Base-by-base conservation (phyloP, 1,140 invertebrate species). In the Saccostrea echinata region DNA sequence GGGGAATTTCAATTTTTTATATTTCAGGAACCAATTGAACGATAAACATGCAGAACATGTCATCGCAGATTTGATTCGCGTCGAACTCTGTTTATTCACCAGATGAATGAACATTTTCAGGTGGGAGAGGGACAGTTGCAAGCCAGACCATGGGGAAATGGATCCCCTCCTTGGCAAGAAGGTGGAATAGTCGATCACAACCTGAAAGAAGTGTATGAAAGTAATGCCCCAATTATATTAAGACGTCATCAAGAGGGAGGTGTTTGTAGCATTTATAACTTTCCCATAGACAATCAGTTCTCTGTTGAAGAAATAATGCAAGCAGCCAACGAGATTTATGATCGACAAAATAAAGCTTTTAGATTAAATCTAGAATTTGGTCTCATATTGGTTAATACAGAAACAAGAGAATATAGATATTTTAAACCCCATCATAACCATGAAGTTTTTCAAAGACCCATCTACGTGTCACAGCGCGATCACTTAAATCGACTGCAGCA, bases 401-500 rank as follows among this genome's bases (percentile, higher is more conserved):
- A 88, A 84, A 86, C 88, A 30, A 84, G 84, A 21, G 88, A 88
- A 61, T 88, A 84, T n/a, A 18, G 84, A 12, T 88, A 88, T 43
- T 88, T 88, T 43, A 18, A 57, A 6, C 80, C 84, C n/a, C 86
- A 82, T 76, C 9, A 12, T 13, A 88, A 88, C n/a, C 61, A 84
- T 24, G 61, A 71, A 0, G 43, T 88, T 9, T 88, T 88, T 24
- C n/a, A 86, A 18, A 71, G 81, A 18, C 84, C 57, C 12, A n/a
- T 88, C 18, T 88, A 83, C 33, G 80, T 88, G 24, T 83, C 57
- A 18, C 21, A 76, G 33, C 51, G 84, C 18, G 51, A 6, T 61
- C 76, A 86, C 43, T 21, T 86, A 11, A 83, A 71, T 3, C 51
- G 80, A 55, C 51, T 88, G n/a, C 83, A 30, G 16, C 57, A 57